phyloP scores from a whole-genome alignment of 2,888 invertebrate genomes.

The Tribolium freemani region DNA sequence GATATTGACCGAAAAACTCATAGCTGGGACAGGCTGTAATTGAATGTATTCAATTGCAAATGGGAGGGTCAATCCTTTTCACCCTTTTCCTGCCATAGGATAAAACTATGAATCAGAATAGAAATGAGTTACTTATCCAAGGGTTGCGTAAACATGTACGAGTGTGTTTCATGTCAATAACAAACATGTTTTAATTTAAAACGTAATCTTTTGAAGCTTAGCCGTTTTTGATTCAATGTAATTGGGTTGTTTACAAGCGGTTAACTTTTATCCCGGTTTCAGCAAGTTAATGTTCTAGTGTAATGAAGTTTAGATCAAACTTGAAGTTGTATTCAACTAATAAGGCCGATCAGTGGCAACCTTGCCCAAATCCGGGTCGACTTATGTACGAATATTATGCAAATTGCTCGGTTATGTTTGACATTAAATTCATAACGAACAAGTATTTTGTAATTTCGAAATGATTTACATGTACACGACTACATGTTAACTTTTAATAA shows the following conservation, averaged over 20 bases:
- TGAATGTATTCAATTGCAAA: background rate
- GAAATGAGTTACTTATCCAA: background rate
- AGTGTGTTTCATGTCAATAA: background rate
- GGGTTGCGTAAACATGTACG: background rate
- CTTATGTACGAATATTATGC: background rate
- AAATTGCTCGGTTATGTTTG: background rate
- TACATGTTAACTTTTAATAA: no score
- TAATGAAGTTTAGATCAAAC: constrained; percentile 19
- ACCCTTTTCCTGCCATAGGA: background rate
- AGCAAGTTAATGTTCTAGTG: constrained; percentile 8
- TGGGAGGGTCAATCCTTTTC: background rate
- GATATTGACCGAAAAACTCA: no score
- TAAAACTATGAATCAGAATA: background rate
- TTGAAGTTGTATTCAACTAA: constrained; percentile 5
- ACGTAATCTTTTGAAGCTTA: background rate
- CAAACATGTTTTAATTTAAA: background rate
- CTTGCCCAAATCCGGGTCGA: constrained; percentile 1
- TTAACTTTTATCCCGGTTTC: background rate
- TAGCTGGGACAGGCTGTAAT: background rate
- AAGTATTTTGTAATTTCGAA: no score
- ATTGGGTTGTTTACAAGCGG: background rate
- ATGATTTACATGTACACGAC: no score
- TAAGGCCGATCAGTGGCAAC: constrained; percentile 6
- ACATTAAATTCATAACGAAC: no score
- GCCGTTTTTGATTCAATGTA: background rate